phyloP scores from a whole-genome alignment of 2,113 vertebrate genomes.

The Forbesichthys agassizii region DNA sequence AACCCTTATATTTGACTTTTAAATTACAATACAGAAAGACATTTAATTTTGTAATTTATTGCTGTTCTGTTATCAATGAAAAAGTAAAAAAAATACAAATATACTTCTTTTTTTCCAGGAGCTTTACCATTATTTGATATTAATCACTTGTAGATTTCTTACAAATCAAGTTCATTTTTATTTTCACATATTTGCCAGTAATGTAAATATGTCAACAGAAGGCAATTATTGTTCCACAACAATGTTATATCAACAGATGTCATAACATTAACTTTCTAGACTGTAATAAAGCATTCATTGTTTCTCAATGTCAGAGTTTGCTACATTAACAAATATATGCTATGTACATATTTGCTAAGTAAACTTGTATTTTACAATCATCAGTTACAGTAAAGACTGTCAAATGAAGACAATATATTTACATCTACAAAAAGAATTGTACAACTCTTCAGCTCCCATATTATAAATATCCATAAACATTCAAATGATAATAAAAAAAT shows the following conservation, averaged over 20 bases:
- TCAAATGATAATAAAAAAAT: conserved; percentile 32
- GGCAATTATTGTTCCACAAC: too few species aligned
- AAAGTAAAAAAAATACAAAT: too few species aligned
- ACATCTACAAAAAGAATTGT: conserved; percentile 80
- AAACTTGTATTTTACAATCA: conserved; percentile 79
- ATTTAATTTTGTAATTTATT: too few species aligned
- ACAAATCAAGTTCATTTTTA: too few species aligned
- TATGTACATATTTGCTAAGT: conserved; percentile 87
- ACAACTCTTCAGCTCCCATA: conserved; percentile 70
- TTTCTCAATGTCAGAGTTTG: conserved; percentile 85
- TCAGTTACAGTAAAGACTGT: conserved; percentile 47
- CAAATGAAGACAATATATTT: conserved; percentile 72
- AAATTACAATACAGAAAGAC: too few species aligned
- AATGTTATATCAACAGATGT: background rate
- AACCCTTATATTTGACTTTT: too few species aligned
- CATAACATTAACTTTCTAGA: conserved; percentile 53
- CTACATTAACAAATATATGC: conserved; percentile 90
- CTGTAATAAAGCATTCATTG: conserved; percentile 91
- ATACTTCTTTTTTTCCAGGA: too few species aligned
- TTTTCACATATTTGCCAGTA: too few species aligned
- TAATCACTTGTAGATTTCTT: too few species aligned
- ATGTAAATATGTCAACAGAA: too few species aligned
- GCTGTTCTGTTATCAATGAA: too few species aligned
- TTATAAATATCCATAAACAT: conserved; percentile 73
- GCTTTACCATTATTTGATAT: too few species aligned